Conservation (phyloP, 2,797 vertebrate genomes). For the Garrulus glandarius region DNA sequence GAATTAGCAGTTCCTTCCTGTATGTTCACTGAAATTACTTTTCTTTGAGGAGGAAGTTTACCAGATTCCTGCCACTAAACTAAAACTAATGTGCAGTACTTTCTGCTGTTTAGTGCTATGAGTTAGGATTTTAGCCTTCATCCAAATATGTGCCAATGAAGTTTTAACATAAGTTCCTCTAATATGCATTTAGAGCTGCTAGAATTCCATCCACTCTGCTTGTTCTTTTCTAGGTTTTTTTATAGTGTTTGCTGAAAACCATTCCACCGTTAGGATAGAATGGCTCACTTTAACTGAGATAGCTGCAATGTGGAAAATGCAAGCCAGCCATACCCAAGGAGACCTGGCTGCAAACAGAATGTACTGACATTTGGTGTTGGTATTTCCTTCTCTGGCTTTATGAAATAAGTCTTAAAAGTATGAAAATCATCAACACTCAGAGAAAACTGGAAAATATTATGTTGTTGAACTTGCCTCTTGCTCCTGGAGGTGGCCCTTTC, state of each 20-base stretch:
- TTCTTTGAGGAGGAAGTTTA: neutral
- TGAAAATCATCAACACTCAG: neutral
- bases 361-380: neutral
- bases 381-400: constrained; percentile 1
- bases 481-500: constrained; percentile 27
- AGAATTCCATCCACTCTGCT: neutral
- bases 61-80: neutral
- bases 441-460: constrained; percentile 36
- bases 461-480: neutral
- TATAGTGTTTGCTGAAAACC: neutral
- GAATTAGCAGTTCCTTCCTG: neutral
- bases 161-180: neutral
- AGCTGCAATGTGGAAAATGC: neutral
- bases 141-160: neutral
- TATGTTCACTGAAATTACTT: neutral
- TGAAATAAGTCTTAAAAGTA: neutral
- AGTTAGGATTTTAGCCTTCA: neutral
- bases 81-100: neutral
- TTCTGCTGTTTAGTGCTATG: neutral
- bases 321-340: neutral
- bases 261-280: neutral
- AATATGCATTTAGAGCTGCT: neutral
- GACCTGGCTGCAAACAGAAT: neutral
- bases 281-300: neutral
- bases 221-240: neutral